Conservation (phyloP, 1,140 invertebrate genomes). For the Thalassaphorura encarpata region DNA sequence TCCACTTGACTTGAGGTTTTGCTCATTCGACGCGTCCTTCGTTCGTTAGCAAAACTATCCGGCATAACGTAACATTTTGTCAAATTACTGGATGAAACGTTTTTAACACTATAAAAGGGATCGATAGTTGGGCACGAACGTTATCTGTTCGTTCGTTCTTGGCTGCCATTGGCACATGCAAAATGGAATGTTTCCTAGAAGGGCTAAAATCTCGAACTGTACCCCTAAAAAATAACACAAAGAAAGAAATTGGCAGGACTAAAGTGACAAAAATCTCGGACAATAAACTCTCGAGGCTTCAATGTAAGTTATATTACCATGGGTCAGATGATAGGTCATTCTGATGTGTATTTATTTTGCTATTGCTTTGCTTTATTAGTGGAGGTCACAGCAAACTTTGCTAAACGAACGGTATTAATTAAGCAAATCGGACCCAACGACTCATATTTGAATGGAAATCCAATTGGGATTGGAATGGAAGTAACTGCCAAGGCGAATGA, state of each 20-base stretch:
- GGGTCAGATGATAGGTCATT: not conserved
- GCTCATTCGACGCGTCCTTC: too few species aligned
- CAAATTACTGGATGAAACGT: too few species aligned
- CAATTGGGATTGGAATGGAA: constrained; percentile 19
- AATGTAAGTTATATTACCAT: constrained; percentile 7
- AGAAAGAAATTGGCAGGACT: constrained; percentile 1
- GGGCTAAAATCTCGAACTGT: too few species aligned
- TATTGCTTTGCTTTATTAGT: constrained; percentile 22
- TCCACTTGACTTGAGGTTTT: too few species aligned
- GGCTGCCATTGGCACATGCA: too few species aligned
- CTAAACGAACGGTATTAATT: constrained; percentile 7
- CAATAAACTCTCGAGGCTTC: constrained; percentile 5
- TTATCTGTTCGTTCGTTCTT: too few species aligned
- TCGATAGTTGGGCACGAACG: too few species aligned
- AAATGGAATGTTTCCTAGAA: too few species aligned
- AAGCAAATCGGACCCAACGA: constrained; percentile 27
- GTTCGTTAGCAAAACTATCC: too few species aligned
- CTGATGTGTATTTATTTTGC: not conserved
- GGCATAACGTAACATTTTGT: too few species aligned
- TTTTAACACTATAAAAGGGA: too few species aligned
- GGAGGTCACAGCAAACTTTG: constrained; percentile 25
- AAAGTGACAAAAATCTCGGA: constrained; percentile 13
- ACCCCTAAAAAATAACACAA: not conserved
- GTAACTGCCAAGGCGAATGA: constrained; percentile 14
- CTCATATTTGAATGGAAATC: constrained; percentile 13